Evolutionary conservation across 2,797 vertebrate species (phyloP), one percentile per base, ranked within the genome.

Genomic region (Allobates femoralis): DNA sequence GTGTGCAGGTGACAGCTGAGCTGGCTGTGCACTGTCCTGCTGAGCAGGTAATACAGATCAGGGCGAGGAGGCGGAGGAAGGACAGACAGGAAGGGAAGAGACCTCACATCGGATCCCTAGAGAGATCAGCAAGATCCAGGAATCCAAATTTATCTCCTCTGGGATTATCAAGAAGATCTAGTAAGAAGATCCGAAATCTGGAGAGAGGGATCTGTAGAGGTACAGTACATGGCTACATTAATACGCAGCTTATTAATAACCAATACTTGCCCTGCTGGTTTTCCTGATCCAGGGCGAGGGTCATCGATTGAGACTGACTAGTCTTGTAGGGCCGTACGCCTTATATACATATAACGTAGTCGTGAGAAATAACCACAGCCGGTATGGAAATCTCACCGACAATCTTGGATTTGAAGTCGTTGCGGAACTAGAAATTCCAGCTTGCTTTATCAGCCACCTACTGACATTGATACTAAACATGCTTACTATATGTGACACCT

Each of bases 61-160:
- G 85, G 74, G n/a, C 26, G 85, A 37, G 56, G 76, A 60, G 81
- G 81, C 56, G 86, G 81, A 16, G 30, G 80, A 51, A 86, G 23
- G 14, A 37, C 12, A 87, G 18, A 41, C 76, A 87, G 86, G 86
- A 87, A 87, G 81, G 75, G 67, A 74, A 56, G 26, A 60, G 11
- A 23, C 30, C 32, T 37, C 76, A 60, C 30, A 32, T 56, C 55
- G 28, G 76, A 78, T 58, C 64, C 46, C 62, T 32, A 32, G 37
- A 81, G 58, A 80, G 16, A 46, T 23, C 79, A 21, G 37, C n/a
- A 7, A 80, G 62, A 51, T 32, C 28, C 64, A 34, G 53, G 46
- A 58, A 60, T 53, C 14, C 28, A 37, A 78, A 78, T 21, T 16
- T 78, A 34, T 34, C n/a, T 66, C 15, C 77, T 79, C 16, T 79